A percentile compares a stretch with the other conserved stretches of the same genome.
Conservation (phyloP, 1,140 invertebrate genomes). For the Musca domestica region DNA sequence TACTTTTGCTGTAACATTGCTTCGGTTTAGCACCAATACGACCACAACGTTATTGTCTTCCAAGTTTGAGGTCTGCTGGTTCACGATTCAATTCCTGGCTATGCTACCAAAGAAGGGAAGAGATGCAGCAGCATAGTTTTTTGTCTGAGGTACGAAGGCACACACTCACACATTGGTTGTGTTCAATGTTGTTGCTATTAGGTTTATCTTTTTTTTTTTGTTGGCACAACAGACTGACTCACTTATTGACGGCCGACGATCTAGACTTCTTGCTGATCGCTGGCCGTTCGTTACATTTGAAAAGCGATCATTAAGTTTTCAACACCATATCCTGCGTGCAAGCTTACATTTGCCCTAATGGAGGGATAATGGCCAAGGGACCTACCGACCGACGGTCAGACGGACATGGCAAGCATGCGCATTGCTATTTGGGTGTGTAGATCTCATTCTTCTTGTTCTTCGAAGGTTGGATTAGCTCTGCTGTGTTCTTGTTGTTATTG, state of each 20-base stretch:
- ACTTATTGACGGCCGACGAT: slow-evolving; percentile 1
- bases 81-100: no score
- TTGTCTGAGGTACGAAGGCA: no score
- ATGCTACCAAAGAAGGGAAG: not conserved
- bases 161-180: not conserved
- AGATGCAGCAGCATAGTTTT: no score
- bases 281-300: slow-evolving; percentile 26
- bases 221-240: slow-evolving; percentile 8
- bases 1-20: slow-evolving; percentile 9
- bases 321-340: slow-evolving; percentile 29
- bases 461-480: not conserved
- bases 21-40: not conserved
- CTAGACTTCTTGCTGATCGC: slow-evolving; percentile 21
- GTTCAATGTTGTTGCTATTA: not conserved
- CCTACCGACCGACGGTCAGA: no score
- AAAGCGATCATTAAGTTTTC: slow-evolving; percentile 30
- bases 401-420: no score
- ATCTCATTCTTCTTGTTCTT: no score
- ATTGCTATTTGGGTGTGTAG: no score
- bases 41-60: no score
- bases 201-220: not conserved
- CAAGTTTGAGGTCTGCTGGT: slow-evolving; percentile 7
- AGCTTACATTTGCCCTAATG: slow-evolving; percentile 7
- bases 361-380: not conserved
- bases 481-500: not conserved